phyloP scores from a whole-genome alignment of 2,113 vertebrate species.

The Gopherus evgoodei region DNA sequence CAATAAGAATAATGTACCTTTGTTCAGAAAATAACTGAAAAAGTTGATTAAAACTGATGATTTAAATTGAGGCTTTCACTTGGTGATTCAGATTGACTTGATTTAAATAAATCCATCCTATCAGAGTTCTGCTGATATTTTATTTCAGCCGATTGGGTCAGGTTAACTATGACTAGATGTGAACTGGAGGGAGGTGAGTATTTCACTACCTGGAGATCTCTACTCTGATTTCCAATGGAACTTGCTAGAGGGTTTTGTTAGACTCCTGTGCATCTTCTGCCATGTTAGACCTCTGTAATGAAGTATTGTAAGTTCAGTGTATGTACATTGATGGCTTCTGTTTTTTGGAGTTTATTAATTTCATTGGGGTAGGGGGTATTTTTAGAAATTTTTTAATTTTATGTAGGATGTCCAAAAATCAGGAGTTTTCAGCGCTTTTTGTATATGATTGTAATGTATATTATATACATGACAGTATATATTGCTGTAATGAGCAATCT shows the following conservation, averaged over 20 bases:
- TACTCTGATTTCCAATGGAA: background rate
- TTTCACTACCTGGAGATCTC: background rate
- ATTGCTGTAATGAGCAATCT: no score
- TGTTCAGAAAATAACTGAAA: background rate
- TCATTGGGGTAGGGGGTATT: background rate
- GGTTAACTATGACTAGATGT: background rate
- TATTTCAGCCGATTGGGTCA: background rate
- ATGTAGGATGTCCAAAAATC: background rate
- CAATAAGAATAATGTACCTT: background rate
- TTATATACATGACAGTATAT: no score
- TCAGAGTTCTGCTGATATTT: background rate
- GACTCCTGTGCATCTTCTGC: background rate
- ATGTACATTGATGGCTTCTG: accelerated
- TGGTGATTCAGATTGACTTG: background rate
- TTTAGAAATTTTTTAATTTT: background rate
- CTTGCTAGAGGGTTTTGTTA: background rate
- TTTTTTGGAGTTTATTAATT: background rate
- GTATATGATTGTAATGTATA: background rate
- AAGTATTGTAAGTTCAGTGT: background rate
- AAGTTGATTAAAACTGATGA: background rate
- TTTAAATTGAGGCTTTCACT: background rate
- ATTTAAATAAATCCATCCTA: background rate
- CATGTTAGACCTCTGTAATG: background rate
- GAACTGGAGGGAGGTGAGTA: background rate
- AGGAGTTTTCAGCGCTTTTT: background rate